Conservation (phyloP, 2,113 vertebrate genomes). For the Sphaerodactylus townsendi region DNA sequence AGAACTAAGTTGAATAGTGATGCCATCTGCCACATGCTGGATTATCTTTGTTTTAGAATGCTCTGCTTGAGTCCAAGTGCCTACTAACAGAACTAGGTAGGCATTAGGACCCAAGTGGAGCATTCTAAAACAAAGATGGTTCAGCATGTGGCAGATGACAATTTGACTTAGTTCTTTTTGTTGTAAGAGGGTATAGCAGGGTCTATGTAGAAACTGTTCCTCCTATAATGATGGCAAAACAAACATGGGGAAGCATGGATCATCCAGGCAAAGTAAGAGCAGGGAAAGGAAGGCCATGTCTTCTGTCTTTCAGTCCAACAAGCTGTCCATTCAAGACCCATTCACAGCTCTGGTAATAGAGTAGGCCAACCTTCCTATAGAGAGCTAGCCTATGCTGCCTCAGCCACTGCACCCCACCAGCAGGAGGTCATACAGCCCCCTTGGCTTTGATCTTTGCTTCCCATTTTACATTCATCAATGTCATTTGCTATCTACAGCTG, state of each 20-base stretch:
- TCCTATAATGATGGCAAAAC: neutral
- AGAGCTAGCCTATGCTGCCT: rapidly evolving
- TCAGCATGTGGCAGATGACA: no score
- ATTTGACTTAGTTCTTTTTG: no score
- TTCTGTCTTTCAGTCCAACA: neutral
- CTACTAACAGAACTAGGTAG: no score
- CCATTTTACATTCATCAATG: slow-evolving; percentile 11
- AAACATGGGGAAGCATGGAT: neutral
- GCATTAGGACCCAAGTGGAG: no score
- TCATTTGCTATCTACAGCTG: neutral
- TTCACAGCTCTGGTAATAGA: neutral
- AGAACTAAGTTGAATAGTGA: no score
- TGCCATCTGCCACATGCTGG: no score
- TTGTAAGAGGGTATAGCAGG: neutral
- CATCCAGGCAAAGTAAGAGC: neutral
- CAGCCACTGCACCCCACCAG: neutral
- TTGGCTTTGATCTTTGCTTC: slow-evolving; percentile 7
- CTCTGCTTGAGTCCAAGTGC: no score
- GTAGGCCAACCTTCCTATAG: neutral
- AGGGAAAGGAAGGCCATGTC: neutral
- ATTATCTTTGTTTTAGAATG: no score
- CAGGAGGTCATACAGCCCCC: neutral
- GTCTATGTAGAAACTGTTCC: neutral
- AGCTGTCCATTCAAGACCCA: neutral
- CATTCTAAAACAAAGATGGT: no score